Base-by-base conservation (phyloP, 2,113 vertebrate species). In the Pseudolaguvia tuberculata region DNA sequence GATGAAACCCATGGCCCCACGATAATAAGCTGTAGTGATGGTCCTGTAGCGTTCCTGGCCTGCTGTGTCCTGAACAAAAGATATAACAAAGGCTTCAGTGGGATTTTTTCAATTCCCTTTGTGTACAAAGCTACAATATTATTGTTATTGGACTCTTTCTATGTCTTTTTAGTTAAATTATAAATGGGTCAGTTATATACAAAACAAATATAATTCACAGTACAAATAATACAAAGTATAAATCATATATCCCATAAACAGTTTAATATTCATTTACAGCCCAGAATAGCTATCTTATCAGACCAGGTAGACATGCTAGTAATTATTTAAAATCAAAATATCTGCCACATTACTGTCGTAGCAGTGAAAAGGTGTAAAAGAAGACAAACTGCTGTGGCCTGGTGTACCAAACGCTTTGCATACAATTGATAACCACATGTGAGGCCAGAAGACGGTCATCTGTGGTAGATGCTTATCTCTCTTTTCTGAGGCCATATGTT, bases 1-100 rank as follows among this genome's bases (percentile, higher is more conserved):
- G 86, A 95, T 93, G 85, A 95, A 94, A 56, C 94, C 93, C 93
- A 95, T 94, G 76, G 94, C 94, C 9, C 94, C 93, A 1, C 93
- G 89, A 59, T 94, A 95, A 83, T 95, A 95, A 59, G 93, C 93
- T 5, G 94, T 95, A 45, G 94, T 95, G 83, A 94, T 95, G 25
- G 93, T 95, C 76, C 94, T 90, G 80, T 94, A 95, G 73, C 94
- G 88, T 76, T 94, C 94, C 84, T 95, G 94, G 35, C 94, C 94
- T 53, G 94, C 94, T 72, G 94, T 95, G 82, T 95, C 94, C 94
- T 95, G 63, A 66, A 76, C 72, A 77, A 50, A 59, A 52, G 0
- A 62, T n/a, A 72, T 13, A 0, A 39, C 25, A 21, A 35, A 63
- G 45, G 1, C 1, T 23, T 12, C 2, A 25, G 45, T 65, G 29